Evolutionary conservation across 2,113 vertebrate genomes (phyloP), one percentile per base, ranked within the genome.

Genomic region (Hystrix brachyura): DNA sequence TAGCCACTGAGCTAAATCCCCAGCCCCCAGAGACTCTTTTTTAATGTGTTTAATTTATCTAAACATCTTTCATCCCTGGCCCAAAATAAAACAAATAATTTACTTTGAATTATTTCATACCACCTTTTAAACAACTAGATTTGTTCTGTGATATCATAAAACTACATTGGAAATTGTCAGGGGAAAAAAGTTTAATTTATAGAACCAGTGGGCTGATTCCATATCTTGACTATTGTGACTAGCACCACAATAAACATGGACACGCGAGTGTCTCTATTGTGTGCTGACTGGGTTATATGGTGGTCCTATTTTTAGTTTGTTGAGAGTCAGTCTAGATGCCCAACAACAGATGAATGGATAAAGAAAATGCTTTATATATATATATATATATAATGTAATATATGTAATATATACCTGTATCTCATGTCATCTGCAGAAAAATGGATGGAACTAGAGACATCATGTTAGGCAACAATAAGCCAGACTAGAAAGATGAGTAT

Each of bases 141-240:
- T 71, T 17, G 25, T 92, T 78, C 80, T 85, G 59, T 59, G 43
- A 62, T 60, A 38, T 57, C 53, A 59, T 3, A 59, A 94, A 94
- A 92, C 34, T 84, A 87, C 74, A 81, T 2, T 67, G 62, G n/a
- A 94, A 95, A 94, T 65, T 27, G 18, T 85, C 32, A 48, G 38
- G n/a, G 76, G 53, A 65, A 88, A 92, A 48, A 83, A 25, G 19
- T 87, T 74, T 89, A 64, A 34, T 81, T 82, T 84, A 94, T 82
- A 69, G 43, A 95, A 55, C 25, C 21, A 59, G 55, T 48, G 21
- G 29, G 32, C 48, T 32, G 27, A 78, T 32, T 32, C 46, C 7
- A 19, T 14, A 53, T 9, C 46, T 78, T 32, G 48, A 27, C 27
- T 78, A 27, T 15, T 32, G 48, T 32, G 74, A 51, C 0, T 48